phyloP scores from a whole-genome alignment of 2,113 vertebrate species.

The Prochilodus magdalenae region DNA sequence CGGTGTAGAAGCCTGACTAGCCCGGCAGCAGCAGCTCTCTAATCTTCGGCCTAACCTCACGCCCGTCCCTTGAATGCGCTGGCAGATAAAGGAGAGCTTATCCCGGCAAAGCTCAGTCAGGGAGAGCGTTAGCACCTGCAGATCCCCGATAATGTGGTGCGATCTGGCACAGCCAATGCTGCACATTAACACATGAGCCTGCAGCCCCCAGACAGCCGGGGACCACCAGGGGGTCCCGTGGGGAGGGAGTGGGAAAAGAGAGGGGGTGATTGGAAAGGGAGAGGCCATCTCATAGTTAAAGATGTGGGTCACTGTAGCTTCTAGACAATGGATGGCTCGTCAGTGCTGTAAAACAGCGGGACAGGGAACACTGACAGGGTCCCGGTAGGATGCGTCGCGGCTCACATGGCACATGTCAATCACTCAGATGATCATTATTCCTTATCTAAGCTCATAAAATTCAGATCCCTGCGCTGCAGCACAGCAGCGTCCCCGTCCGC shows the following conservation, averaged over 20 bases:
- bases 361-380: too few relatives aligned
- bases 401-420: not conserved
- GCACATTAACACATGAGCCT: not conserved
- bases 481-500: not conserved
- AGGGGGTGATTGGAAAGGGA: not conserved
- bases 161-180: not conserved
- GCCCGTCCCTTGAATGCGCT: constrained; percentile 11
- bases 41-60: not conserved
- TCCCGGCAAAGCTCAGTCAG: constrained; percentile 33
- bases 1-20: constrained; percentile 47
- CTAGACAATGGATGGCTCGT: not conserved
- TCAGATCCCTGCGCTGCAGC: not conserved
- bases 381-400: too few relatives aligned
- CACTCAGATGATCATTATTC: too few relatives aligned
- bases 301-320: constrained; percentile 1
- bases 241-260: not conserved
- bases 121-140: constrained; percentile 19
- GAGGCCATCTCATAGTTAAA: not conserved
- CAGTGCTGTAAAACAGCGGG: not conserved
- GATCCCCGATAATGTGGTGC: constrained; percentile 17
- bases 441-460: not conserved
- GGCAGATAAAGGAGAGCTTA: constrained; percentile 35
- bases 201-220: not conserved
- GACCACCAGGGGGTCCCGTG: not conserved
- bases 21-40: constrained; percentile 50